These are phyloP conservation scores for Aproaerema taeniolella DNA, from an alignment of 2,888 invertebrate species.

Conservation along the genomic window DNA sequence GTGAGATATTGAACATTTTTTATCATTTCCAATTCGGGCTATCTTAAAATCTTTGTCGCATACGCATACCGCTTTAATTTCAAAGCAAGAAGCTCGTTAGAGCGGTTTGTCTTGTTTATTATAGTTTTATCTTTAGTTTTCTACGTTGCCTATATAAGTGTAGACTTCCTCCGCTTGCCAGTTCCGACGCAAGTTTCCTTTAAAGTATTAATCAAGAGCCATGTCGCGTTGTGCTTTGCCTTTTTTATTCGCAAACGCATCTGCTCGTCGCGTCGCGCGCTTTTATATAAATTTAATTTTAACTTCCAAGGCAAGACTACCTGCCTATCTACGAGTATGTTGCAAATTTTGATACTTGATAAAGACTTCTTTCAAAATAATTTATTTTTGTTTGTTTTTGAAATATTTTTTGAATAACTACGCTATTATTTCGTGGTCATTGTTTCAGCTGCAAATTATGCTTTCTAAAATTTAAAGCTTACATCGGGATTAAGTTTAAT, in stretches of 20 bases:
- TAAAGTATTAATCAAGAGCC: conserved; percentile 62
- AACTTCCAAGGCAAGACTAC: too few relatives aligned
- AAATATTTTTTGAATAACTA: too few relatives aligned
- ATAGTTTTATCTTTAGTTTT: conserved; percentile 4
- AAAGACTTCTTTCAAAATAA: too few relatives aligned
- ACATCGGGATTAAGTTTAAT: too few relatives aligned
- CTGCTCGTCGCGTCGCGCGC: conserved; percentile 37
- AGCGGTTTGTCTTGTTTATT: conserved; percentile 1
- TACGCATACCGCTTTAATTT: neutral
- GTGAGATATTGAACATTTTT: too few relatives aligned
- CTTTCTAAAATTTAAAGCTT: neutral
- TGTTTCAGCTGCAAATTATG: too few relatives aligned
- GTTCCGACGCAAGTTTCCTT: conserved; percentile 54
- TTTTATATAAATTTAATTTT: conserved; percentile 3
- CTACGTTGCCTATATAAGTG: conserved; percentile 22
- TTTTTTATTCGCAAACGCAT: conserved; percentile 50
- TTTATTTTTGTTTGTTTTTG: too few relatives aligned
- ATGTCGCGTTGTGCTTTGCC: conserved; percentile 39
- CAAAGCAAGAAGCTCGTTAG: conserved; percentile 1
- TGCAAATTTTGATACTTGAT: too few relatives aligned
- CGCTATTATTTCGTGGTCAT: too few relatives aligned
- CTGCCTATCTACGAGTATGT: too few relatives aligned
- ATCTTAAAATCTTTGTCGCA: conserved; percentile 6
- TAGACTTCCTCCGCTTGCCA: conserved; percentile 18
- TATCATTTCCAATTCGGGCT: too few relatives aligned